Percentiles rank a stretch among this genome's conserved stretches.
Evolutionary conservation across 1,140 invertebrate genomes (phyloP).

Genomic region (Anadara kagoshimensis): DNA sequence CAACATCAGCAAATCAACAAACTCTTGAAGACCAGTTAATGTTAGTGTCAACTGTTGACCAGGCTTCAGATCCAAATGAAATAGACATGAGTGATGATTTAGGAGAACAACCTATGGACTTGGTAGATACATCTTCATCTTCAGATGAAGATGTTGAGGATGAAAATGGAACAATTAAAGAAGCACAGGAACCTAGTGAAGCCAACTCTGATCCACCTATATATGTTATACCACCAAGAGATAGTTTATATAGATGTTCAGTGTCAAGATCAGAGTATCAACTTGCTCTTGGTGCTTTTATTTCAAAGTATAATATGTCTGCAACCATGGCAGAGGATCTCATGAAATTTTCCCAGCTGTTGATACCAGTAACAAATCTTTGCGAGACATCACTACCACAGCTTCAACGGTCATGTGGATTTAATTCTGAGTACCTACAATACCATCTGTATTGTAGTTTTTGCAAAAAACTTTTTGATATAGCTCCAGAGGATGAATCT

Average conservation of each 20-base stretch:
- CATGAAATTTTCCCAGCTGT: conserved; percentile 18
- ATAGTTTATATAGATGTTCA: conserved; percentile 7
- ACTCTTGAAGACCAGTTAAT: neutral
- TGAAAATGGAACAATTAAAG: neutral
- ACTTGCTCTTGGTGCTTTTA: conserved; percentile 7
- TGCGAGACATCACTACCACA: conserved; percentile 27
- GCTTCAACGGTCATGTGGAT: conserved; percentile 25
- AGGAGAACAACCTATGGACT: neutral
- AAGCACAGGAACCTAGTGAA: neutral
- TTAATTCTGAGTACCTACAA: conserved; percentile 14
- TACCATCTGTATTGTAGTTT: conserved; percentile 19
- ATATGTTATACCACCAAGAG: conserved; percentile 25
- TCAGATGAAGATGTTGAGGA: neutral
- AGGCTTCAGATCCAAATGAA: neutral
- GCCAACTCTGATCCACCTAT: conserved; percentile 14
- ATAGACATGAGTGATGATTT: neutral
- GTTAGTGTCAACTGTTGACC: neutral
- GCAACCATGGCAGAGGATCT: conserved; percentile 1
- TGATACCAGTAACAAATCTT: conserved; percentile 29
- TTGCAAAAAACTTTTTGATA: conserved; percentile 15
- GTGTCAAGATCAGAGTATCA: conserved; percentile 23
- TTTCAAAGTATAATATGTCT: neutral
- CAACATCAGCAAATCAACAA: neutral
- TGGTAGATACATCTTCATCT: neutral
- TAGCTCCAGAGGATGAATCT: neutral